These are phyloP conservation scores for Cariama cristata DNA, from an alignment of 2,113 vertebrate genomes.

Conservation along the genomic window DNA sequence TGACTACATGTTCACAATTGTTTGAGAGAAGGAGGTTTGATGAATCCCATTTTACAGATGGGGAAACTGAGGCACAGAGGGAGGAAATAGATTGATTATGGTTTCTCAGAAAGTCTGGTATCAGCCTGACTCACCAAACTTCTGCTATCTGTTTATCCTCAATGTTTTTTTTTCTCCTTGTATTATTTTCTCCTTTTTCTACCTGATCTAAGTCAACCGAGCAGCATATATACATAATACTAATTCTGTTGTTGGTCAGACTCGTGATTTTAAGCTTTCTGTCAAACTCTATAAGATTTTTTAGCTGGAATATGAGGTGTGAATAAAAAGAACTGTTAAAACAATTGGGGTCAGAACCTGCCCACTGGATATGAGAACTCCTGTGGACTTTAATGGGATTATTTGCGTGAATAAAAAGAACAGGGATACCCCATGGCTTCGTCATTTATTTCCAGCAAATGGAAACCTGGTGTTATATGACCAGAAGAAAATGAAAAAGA, in stretches of 20 bases:
- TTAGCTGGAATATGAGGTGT: constrained; percentile 41
- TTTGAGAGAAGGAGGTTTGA: neutral
- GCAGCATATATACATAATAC: neutral
- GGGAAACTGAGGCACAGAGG: neutral
- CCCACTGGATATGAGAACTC: constrained; percentile 43
- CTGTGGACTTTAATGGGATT: constrained; percentile 58
- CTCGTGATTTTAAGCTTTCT: neutral
- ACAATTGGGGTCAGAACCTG: constrained; percentile 66
- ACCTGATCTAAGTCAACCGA: neutral
- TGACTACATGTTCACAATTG: fast-evolving
- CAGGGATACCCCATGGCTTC: constrained; percentile 32
- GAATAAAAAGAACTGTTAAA: constrained; percentile 63
- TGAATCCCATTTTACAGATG: neutral
- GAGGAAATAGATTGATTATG: fast-evolving
- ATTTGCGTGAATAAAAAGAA: constrained; percentile 6
- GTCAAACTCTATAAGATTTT: constrained; percentile 33
- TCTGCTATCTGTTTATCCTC: neutral
- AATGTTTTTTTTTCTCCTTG: neutral
- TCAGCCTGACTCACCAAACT: neutral
- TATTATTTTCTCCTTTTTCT: neutral
- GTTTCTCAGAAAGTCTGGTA: neutral
- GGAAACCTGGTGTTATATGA: constrained; percentile 53
- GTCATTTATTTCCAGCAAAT: constrained; percentile 58
- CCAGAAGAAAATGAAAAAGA: constrained; percentile 47
- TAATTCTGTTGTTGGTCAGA: neutral